Evolutionary conservation across 2,797 vertebrate species (phyloP).

Genomic region (Rhinoraja longicauda): DNA sequence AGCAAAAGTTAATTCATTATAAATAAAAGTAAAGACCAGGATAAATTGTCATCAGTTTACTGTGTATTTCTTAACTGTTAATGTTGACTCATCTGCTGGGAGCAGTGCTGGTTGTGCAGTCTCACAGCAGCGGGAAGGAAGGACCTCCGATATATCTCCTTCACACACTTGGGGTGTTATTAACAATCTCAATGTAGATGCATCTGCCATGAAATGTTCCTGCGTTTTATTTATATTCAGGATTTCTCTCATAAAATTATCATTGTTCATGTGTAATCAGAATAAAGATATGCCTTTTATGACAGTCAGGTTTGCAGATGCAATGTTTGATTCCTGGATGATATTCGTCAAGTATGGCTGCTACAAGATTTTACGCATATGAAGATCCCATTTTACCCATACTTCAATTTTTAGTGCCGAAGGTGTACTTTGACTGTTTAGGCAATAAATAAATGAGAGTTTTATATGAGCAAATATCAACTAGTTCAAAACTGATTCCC

Average conservation of each 20-base stretch:
- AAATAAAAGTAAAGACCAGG: too few species aligned
- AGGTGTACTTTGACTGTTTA: neutral
- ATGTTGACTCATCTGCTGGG: too few species aligned
- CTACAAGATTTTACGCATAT: neutral
- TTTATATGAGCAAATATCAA: neutral
- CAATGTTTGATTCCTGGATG: too few species aligned
- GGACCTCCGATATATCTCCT: too few species aligned
- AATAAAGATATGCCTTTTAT: neutral
- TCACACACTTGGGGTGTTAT: too few species aligned
- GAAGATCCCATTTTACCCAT: neutral
- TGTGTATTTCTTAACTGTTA: too few species aligned
- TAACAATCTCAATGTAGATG: neutral
- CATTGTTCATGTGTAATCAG: too few species aligned
- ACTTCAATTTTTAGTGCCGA: neutral
- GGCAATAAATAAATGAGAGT: neutral
- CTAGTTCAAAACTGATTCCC: neutral
- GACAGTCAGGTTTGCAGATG: neutral
- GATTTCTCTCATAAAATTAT: neutral
- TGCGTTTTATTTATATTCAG: neutral
- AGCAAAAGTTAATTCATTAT: too few species aligned
- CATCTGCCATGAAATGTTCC: neutral
- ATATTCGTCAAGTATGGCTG: neutral
- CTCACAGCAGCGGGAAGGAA: too few species aligned
- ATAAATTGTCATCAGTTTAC: too few species aligned
- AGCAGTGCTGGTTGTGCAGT: too few species aligned